These are phyloP conservation scores for Ptilorrhoa leucosticta DNA, from an alignment of 2,113 vertebrate species.

Conservation along the genomic window DNA sequence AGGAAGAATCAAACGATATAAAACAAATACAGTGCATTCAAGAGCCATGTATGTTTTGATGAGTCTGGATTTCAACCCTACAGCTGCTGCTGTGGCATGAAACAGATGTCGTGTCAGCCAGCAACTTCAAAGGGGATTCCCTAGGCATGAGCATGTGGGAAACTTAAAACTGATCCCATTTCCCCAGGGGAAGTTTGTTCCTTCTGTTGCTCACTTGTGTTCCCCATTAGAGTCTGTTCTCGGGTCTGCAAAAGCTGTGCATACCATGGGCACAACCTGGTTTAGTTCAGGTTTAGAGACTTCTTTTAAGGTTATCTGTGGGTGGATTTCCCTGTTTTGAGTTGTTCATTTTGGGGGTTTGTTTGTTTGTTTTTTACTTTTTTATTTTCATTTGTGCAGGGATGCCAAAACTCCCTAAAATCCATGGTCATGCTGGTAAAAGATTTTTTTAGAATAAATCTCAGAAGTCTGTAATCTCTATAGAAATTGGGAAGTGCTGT, in stretches of 20 bases:
- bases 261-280: background rate
- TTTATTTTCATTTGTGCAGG: background rate
- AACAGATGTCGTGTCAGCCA: background rate
- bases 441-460: background rate
- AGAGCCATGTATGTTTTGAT: background rate
- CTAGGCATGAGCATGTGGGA: background rate
- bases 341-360: background rate
- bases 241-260: background rate
- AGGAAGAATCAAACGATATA: background rate
- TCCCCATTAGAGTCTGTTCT: background rate
- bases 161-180: background rate
- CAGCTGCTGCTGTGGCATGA: background rate
- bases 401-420: background rate
- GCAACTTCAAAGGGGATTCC: constrained; percentile 9
- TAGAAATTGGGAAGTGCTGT: background rate
- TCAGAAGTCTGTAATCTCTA: background rate
- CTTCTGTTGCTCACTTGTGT: background rate
- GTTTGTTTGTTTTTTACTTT: background rate
- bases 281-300: background rate
- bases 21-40: background rate
- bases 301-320: background rate
- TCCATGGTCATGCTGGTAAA: background rate
- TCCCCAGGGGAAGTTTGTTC: background rate
- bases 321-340: background rate
- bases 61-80: background rate